Base-by-base conservation (phyloP, 2,797 vertebrate species). In the Ciconia nigra region DNA sequence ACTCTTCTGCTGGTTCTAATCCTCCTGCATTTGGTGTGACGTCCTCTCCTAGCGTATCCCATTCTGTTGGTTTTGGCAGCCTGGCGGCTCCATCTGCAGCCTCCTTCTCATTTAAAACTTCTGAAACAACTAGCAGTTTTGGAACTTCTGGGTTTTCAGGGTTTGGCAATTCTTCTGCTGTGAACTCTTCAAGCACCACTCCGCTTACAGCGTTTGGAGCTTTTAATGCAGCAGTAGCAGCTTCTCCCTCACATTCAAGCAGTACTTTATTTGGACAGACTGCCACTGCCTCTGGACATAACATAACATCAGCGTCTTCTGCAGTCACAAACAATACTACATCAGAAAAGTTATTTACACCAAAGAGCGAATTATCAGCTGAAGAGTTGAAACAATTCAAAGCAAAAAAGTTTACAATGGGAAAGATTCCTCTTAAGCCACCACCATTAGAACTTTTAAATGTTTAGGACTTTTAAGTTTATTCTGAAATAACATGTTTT, bases 311-410 rank as follows among this genome's bases (percentile, higher is more conserved):
- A 9, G 19, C 24, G 0, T 46, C 97, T 82, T 44, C 95, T 69
- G 58, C 72, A 37, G 54, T 28, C 62, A 77, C 92, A 55, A 91
- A 25, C 16, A 80, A 37, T 9, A 54, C 66, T 18, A 37, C 97
- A 10, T 85, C 92, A 8, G 98, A 98, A 67, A 85, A 92, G 39
- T 83, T 99, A 69, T 99, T 99, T 97, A 99, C 99, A 42, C 94
- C 98, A 33, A 98, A 97, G 93, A 97, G 96, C 5, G 98, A 99
- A 22, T 97, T 99, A 41, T 98, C 98, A 21, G 79, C 96, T 33
- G 99, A 99, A 61, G 99, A 99, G 92, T 88, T 99, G 62, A 97
- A 97, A 59, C 98, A 99, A 71, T 99, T 99, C 91, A 97, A 98
- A 79, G 98, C 98, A 7, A 99, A 98, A 84, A 98, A 97, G 93